Conservation (phyloP, 2,113 vertebrate genomes). For the Tringa solitaria region DNA sequence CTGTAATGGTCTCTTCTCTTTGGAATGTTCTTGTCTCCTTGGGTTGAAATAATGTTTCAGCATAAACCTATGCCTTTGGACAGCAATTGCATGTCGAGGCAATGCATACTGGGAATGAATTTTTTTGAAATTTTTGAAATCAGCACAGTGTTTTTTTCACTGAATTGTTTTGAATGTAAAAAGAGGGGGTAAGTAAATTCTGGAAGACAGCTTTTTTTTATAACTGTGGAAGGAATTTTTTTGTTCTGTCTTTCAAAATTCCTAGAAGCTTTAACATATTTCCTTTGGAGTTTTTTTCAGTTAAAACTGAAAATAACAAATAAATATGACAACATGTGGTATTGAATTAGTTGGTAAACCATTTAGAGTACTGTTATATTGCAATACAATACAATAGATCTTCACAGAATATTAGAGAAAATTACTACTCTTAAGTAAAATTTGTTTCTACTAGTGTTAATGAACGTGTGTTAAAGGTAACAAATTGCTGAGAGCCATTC, state of each 20-base stretch:
- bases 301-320: background rate
- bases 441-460: background rate
- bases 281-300: background rate
- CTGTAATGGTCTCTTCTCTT: background rate
- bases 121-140: background rate
- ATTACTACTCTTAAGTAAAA: background rate
- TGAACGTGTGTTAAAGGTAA: background rate
- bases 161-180: background rate
- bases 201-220: background rate
- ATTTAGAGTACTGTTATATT: background rate
- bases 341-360: background rate
- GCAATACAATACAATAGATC: background rate
- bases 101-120: background rate
- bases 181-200: background rate
- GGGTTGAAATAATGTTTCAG: background rate
- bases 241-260: background rate
- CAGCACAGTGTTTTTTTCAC: background rate
- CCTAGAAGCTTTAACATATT: background rate
- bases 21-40: background rate
- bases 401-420: background rate
- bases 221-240: background rate
- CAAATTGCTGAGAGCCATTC: background rate
- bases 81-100: background rate
- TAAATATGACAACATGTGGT: background rate
- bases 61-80: background rate